Conservation (phyloP, 2,888 invertebrate genomes). For the Ametastegia equiseti region DNA sequence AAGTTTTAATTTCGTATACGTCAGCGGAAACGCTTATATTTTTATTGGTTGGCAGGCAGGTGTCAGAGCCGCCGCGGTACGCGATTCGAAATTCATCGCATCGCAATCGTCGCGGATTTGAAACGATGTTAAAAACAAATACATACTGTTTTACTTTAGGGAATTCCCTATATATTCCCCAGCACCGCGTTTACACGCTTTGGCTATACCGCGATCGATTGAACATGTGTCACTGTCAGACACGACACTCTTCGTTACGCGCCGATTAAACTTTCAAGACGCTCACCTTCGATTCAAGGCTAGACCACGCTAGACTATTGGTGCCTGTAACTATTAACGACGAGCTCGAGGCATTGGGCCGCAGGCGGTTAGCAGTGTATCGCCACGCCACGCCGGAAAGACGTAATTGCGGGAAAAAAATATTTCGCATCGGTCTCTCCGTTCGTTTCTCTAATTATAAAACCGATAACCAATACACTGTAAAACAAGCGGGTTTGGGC, state of each 20-base stretch:
- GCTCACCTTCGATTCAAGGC: conserved; percentile 40
- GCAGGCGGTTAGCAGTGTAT: not conserved
- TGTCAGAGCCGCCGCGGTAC: not conserved
- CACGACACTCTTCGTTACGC: not conserved
- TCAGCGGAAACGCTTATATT: not conserved
- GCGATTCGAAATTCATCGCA: not conserved
- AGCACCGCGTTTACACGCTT: not conserved
- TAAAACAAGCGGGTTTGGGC: no score
- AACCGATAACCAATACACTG: no score
- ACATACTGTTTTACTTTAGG: not conserved
- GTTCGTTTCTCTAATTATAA: no score
- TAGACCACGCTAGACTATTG: not conserved
- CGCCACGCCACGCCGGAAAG: not conserved
- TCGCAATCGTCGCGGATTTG: not conserved
- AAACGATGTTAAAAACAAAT: no score
- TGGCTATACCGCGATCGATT: conserved; percentile 25
- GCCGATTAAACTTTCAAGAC: conserved; percentile 41
- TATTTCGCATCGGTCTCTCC: no score
- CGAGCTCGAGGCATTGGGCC: not conserved
- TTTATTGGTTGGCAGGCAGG: not conserved
- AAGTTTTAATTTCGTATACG: conserved; percentile 27
- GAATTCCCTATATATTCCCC: not conserved
- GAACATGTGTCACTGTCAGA: conserved; percentile 27
- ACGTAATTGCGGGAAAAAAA: not conserved
- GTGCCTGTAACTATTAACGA: not conserved